Base-by-base conservation (phyloP, 2,113 vertebrate species). In the Antechinus stuartii region DNA sequence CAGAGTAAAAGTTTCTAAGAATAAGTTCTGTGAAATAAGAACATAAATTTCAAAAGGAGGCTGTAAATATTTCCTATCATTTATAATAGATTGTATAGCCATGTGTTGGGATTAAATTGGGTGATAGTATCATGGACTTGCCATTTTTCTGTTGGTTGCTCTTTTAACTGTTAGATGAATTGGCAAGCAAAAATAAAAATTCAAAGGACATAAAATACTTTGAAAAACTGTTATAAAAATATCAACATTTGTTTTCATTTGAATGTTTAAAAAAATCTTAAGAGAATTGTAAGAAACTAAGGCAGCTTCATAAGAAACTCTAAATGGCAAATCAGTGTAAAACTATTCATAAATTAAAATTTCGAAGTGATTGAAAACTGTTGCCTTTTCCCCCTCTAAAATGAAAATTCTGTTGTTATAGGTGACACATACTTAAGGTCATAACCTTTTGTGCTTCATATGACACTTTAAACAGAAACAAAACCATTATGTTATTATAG, bases 371-470 rank as follows among this genome's bases (percentile, higher is more conserved):
- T 94, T 92, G 76, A 55, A 91, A 93, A 35, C 94, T 93, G 50
- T 10, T 76, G 47, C 52, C 35, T 91, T 95, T 54, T 23, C 42
- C 95, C 12, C 94, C 96, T 96, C 30, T 91, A 92, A 94, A 96
- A 94, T 96, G 84, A 95, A 96, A 95, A 93, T 96, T 46, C 90
- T 93, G 42, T 97, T 96, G 90, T 95, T 93, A 93, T 97, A 96
- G 92, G 90, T 53, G n/a, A 16, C 2, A 0, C 92, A 94, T 96
- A 42, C 97, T 94, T 97, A 56, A 96, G 23, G 23, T 97, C 92
- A 95, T 94, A 93, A 97, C 94, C 96, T 91, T 94, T 2, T 96
- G 92, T 95, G 92, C 90, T 53, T 94, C 57, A 90, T 2, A 56
- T 97, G 93, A 94, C 93, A 97, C 53, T 96, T 96, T 96, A 96